Conservation (phyloP, 2,888 invertebrate species). For the Oligia fasciuncula region DNA sequence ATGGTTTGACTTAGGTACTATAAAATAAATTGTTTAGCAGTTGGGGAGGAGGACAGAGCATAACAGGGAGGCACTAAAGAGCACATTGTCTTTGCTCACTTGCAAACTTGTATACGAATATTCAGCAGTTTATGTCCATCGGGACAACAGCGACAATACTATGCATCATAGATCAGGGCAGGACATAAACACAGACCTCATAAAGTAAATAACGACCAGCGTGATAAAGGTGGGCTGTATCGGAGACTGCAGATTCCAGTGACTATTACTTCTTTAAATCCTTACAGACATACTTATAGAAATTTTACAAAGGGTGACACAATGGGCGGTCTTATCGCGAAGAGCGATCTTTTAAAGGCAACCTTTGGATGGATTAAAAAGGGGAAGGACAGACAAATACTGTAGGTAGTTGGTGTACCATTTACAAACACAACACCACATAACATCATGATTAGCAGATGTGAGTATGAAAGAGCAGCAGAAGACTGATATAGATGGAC, state of each 20-base stretch:
- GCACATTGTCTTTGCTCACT: background rate
- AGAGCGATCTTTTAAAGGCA: too few relatives aligned
- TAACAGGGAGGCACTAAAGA: background rate
- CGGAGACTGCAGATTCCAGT: background rate
- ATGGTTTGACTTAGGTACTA: background rate
- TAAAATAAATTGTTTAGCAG: background rate
- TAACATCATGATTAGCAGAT: background rate
- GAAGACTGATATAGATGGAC: background rate
- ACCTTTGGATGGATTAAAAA: too few relatives aligned
- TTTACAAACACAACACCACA: too few relatives aligned
- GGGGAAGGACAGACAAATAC: too few relatives aligned
- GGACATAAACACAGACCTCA: slow-evolving; percentile 1
- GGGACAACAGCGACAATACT: background rate
- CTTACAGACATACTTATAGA: too few relatives aligned
- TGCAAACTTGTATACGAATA: background rate
- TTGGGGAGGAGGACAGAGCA: background rate
- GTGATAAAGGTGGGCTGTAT: slow-evolving; percentile 12
- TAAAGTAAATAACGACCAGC: background rate
- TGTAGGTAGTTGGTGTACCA: too few relatives aligned
- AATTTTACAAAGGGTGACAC: too few relatives aligned
- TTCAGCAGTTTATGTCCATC: background rate
- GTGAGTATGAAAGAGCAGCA: background rate
- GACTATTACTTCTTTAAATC: background rate
- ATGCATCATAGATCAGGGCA: background rate
- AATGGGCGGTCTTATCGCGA: too few relatives aligned